Base-by-base conservation (phyloP, 2,113 vertebrate species). In the Spilogale gracilis region DNA sequence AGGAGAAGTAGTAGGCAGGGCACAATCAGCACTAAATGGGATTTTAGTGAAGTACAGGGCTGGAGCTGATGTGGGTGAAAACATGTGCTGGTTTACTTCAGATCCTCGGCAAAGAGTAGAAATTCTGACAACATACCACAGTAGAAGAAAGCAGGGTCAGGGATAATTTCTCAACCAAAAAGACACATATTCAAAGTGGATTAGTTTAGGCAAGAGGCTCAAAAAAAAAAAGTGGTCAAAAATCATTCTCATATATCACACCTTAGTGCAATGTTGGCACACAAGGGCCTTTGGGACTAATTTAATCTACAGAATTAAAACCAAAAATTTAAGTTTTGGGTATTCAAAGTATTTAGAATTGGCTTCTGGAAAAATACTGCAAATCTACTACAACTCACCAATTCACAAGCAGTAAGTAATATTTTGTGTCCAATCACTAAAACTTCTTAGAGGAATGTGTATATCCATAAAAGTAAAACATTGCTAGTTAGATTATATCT, bases 81-180 rank as follows among this genome's bases (percentile, higher is more conserved):
- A 99, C 98, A 98, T 98, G 98, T 99, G 99, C 98, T 99, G 99
- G 96, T 99, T 99, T 98, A 99, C 99, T 95, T 99, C 99, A 98
- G 99, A 99, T 99, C 99, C 99, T 98, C 99, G 99, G 99, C 99
- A 99, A 97, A 99, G 97, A 97, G 99, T 99, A 99, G 99, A 99
- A 99, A 99, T 99, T 99, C 99, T 99, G 99, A 99, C 98, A 98
- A 98, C 94, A 98, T 91, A 99, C 58, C 98, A 98, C 2, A 14
- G 97, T 12, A 98, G 97, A 95, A 98, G 61, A 95, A 98, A 96
- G 94, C 30, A 98, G 50, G 43, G 89, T 99, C 98, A 99, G 96
- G 97, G 96, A 92, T 65, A 73, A 89, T 58, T 96, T 97, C 81
- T 92, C 81, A 94, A 89, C 17, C n/a, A 71, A 96, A 74, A 88